These are phyloP conservation scores for Drosophila greeni DNA, from an alignment of 2,888 invertebrate species.

Conservation along the genomic window DNA sequence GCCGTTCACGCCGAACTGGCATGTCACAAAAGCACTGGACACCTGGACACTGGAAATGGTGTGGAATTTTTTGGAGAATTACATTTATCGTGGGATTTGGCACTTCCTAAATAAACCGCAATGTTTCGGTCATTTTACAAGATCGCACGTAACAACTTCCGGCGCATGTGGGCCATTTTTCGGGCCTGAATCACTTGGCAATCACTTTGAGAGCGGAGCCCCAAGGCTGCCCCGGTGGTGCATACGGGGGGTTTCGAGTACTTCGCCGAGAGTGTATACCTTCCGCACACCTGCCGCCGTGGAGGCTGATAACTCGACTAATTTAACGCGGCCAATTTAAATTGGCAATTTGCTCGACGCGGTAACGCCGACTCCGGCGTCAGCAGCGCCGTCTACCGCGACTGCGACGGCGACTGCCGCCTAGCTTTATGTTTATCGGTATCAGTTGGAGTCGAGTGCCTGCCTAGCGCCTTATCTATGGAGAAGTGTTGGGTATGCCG, in stretches of 20 bases:
- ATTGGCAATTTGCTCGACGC: slow-evolving; percentile 75
- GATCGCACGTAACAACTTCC: slow-evolving; percentile 59
- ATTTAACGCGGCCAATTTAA: slow-evolving; percentile 78
- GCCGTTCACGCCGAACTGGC: slow-evolving; percentile 23
- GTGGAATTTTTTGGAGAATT: slow-evolving; percentile 3
- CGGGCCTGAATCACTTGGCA: slow-evolving; percentile 20
- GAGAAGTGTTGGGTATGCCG: slow-evolving; percentile 50
- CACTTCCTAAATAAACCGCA: slow-evolving; percentile 4
- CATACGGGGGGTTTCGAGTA: slow-evolving; percentile 1
- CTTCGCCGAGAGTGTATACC: slow-evolving; percentile 28
- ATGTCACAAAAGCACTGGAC: slow-evolving; percentile 19
- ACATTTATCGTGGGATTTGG: slow-evolving; percentile 13
- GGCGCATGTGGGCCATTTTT: slow-evolving; percentile 33
- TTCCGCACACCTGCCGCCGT: slow-evolving; percentile 73
- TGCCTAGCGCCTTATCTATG: slow-evolving; percentile 49
- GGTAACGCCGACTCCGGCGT: slow-evolving; percentile 29
- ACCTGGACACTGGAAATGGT: background rate
- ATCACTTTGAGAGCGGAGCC: slow-evolving; percentile 2
- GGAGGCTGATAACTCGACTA: slow-evolving; percentile 78
- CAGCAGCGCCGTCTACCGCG: slow-evolving; percentile 5
- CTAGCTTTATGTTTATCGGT: slow-evolving; percentile 45
- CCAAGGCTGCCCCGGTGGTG: slow-evolving; percentile 19
- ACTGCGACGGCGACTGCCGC: slow-evolving; percentile 23
- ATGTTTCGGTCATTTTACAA: slow-evolving; percentile 24
- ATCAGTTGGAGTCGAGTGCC: slow-evolving; percentile 50